A percentile compares a stretch with the other conserved stretches of the same genome.
These are phyloP conservation scores for Gymnothorax reevesii DNA, from an alignment of 2,797 vertebrate species.

Conservation along the genomic window DNA sequence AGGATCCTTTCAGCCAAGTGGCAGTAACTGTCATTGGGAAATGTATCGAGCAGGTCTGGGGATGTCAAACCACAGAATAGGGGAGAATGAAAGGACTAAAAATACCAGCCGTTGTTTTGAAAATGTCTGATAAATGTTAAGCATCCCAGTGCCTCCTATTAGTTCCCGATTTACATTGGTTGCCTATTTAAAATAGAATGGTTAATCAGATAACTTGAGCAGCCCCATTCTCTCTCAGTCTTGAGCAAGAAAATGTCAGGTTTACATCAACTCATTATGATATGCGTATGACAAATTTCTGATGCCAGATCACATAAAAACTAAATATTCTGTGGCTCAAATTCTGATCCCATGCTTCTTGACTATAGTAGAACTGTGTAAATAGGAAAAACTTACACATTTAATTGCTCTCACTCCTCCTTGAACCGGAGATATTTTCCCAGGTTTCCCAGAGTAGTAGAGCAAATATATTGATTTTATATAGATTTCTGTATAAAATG, in stretches of 20 bases:
- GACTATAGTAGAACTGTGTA: background rate
- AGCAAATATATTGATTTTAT: no score
- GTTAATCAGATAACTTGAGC: slow-evolving; percentile 70
- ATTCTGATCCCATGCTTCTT: background rate
- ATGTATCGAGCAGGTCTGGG: slow-evolving; percentile 74
- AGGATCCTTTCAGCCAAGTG: slow-evolving; percentile 62
- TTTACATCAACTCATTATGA: slow-evolving; percentile 36
- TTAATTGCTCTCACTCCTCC: background rate
- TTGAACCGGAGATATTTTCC: background rate
- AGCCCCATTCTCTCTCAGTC: background rate
- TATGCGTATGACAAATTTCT: slow-evolving; percentile 3
- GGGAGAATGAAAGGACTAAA: slow-evolving; percentile 46
- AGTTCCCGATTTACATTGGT: slow-evolving; percentile 79
- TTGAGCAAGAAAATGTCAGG: slow-evolving; percentile 20
- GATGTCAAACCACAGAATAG: slow-evolving; percentile 68
- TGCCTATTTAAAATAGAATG: slow-evolving; percentile 72
- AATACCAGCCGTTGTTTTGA: slow-evolving; percentile 66
- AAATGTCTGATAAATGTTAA: slow-evolving; percentile 67
- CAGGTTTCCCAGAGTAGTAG: background rate
- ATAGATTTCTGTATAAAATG: no score
- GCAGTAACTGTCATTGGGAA: slow-evolving; percentile 75
- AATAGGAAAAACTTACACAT: background rate
- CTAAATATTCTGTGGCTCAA: background rate
- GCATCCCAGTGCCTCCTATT: slow-evolving; percentile 75
- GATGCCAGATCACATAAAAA: background rate